Evolutionary conservation across 1,140 invertebrate genomes (phyloP).

Genomic region (Habropoda laboriosa): DNA sequence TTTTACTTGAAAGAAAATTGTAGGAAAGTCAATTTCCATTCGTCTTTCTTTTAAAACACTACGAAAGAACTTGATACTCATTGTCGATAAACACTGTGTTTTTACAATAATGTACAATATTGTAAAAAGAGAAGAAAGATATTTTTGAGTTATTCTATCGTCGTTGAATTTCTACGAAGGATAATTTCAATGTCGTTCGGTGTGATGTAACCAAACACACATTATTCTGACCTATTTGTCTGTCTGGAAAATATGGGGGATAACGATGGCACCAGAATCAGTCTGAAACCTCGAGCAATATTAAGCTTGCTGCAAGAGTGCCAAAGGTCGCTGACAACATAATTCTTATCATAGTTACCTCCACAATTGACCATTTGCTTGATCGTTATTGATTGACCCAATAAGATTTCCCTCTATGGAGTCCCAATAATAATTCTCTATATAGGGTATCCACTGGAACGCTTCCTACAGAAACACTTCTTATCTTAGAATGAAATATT

Average conservation of each 20-base stretch:
- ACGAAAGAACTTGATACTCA: not conserved
- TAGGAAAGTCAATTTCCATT: not conserved
- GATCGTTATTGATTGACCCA: conserved; percentile 31
- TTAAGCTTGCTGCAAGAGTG: not conserved
- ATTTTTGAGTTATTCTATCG: not conserved
- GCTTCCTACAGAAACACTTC: not conserved
- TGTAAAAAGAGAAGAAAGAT: not conserved
- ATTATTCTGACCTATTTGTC: not conserved
- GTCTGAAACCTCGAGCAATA: not conserved
- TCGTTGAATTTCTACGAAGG: not conserved
- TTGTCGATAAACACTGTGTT: too few relatives aligned
- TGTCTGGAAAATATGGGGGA: not conserved
- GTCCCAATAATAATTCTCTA: not conserved
- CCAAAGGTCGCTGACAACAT: conserved; percentile 9
- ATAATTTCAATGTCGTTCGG: not conserved
- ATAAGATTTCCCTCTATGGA: not conserved
- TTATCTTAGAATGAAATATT: too few relatives aligned
- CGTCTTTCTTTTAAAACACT: too few relatives aligned
- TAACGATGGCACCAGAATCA: not conserved
- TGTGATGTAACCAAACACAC: not conserved
- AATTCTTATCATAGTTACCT: conserved; percentile 3
- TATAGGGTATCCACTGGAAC: not conserved
- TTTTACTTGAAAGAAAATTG: not conserved
- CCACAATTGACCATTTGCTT: not conserved
- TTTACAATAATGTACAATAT: too few relatives aligned